Conservation (phyloP, 2,113 vertebrate species). For the Platanista minor region DNA sequence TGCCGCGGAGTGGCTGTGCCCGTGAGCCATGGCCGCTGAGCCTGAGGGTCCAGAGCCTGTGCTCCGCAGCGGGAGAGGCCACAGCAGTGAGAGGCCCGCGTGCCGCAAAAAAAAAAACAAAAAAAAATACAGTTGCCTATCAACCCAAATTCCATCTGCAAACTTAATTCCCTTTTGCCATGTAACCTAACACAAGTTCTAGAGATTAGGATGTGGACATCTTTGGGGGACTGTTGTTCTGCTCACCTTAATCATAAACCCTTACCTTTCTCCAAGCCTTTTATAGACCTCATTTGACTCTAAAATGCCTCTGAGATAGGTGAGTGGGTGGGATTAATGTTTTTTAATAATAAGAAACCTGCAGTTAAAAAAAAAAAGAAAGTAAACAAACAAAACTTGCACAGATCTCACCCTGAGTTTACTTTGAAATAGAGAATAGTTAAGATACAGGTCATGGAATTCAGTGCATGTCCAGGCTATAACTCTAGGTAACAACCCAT, state of each 20-base stretch:
- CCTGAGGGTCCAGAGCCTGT: too few species aligned
- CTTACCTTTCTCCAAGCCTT: conserved; percentile 1
- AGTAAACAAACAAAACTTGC: neutral
- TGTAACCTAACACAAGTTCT: neutral
- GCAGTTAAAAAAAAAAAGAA: neutral
- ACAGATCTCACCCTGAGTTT: neutral
- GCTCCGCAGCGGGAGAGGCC: too few species aligned
- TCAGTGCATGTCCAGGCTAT: neutral
- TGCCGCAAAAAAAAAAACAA: too few species aligned
- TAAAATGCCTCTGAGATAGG: neutral
- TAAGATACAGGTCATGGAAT: neutral
- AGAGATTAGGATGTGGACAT: neutral
- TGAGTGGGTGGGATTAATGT: neutral
- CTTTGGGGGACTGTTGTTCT: neutral
- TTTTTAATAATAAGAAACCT: conserved; percentile 7
- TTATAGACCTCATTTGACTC: neutral
- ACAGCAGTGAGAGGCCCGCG: too few species aligned
- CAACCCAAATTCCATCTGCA: neutral
- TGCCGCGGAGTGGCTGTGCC: too few species aligned
- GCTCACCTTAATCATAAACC: neutral
- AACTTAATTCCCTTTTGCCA: neutral
- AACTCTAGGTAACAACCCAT: neutral
- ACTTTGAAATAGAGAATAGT: neutral
- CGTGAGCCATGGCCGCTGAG: too few species aligned
- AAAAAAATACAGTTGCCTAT: too few species aligned